phyloP scores from a whole-genome alignment of 2,113 vertebrate genomes.

The Vulpes lagopus region DNA sequence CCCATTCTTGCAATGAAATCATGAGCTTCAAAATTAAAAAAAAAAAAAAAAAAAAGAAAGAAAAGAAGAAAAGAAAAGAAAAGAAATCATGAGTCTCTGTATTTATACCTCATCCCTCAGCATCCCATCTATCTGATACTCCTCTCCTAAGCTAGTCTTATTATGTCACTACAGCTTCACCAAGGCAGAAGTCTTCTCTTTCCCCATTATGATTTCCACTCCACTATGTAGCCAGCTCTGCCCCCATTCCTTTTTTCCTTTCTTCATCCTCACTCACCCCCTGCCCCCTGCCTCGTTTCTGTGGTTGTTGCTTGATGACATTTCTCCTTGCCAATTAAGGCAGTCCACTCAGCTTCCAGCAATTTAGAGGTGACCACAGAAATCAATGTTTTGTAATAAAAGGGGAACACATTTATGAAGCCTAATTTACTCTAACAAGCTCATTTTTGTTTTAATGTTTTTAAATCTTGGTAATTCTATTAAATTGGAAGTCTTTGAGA shows the following conservation, averaged over 20 bases:
- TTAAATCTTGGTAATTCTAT: conserved; percentile 77
- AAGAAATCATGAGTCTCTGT: neutral
- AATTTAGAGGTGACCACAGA: conserved; percentile 73
- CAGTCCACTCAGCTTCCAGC: conserved; percentile 55
- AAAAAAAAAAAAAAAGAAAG: no score
- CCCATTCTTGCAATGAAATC: neutral
- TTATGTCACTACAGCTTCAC: neutral
- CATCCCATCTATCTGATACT: neutral
- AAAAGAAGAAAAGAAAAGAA: no score
- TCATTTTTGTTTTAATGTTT: conserved; percentile 79
- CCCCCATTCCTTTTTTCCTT: neutral
- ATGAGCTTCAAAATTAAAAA: neutral
- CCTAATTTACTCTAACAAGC: conserved; percentile 82
- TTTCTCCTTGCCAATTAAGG: conserved; percentile 65
- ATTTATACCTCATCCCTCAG: neutral
- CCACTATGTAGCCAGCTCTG: neutral
- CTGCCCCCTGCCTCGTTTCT: neutral
- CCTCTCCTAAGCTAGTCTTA: neutral
- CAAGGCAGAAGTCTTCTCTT: neutral
- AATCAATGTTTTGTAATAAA: conserved; percentile 77
- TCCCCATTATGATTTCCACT: neutral
- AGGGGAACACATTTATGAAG: conserved; percentile 72
- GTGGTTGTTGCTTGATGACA: neutral
- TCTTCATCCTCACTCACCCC: neutral
- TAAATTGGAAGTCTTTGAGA: conserved; percentile 70